phyloP scores from a whole-genome alignment of 2,113 vertebrate genomes.

The Ginglymostoma cirratum region DNA sequence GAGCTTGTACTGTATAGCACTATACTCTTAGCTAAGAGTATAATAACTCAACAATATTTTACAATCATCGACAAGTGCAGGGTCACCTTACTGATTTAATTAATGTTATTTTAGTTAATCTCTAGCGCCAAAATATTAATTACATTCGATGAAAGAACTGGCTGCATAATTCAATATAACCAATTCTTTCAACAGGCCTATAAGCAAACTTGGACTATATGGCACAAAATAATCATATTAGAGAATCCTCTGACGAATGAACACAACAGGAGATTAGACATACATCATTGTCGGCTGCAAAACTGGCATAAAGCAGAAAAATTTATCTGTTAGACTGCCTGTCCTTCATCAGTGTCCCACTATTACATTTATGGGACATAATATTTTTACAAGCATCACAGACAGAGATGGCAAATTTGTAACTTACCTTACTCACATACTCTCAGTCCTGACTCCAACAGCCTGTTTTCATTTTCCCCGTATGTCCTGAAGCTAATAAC shows the following conservation, averaged over 20 bases:
- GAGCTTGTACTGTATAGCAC: not conserved
- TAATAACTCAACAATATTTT: not conserved
- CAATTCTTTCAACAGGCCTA: not conserved
- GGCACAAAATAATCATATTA: not conserved
- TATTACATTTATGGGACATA: not conserved
- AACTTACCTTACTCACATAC: not conserved
- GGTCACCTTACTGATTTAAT: not conserved
- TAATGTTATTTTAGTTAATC: not conserved
- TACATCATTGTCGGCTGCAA: not conserved
- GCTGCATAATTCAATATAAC: not conserved
- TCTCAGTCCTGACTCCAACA: too few species aligned
- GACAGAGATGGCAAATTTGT: not conserved
- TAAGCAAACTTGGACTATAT: too few species aligned
- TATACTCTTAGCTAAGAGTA: not conserved
- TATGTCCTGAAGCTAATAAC: not conserved
- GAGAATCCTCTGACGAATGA: not conserved
- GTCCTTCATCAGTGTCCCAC: not conserved
- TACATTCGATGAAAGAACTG: not conserved
- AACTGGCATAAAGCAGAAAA: not conserved
- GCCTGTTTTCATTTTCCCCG: not conserved
- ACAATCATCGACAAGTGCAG: not conserved
- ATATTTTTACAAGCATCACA: not conserved
- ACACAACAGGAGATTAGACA: not conserved
- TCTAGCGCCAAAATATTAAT: not conserved
- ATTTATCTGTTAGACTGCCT: not conserved